Base-by-base conservation (phyloP, 2,797 vertebrate genomes). In the Rhinogobio ventralis region DNA sequence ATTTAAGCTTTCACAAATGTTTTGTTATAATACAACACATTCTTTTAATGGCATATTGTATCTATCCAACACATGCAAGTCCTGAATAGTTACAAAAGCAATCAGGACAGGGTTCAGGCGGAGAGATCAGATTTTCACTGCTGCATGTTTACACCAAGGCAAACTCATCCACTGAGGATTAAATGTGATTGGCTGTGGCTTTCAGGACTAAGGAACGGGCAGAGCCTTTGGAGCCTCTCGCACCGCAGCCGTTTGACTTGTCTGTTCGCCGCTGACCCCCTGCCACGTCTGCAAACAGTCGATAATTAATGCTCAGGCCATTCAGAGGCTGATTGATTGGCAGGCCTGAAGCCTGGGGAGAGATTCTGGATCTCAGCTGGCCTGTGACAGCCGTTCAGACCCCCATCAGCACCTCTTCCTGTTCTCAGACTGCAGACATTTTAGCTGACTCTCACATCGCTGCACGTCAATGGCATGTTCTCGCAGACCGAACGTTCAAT, bases 251-350 rank as follows among this genome's bases (percentile, higher is more conserved):
- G 76, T 66, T 85, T 84, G 87, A 87, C 88, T 84, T 25, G 25
- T 57, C 73, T 78, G 79, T 76, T 77, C 45, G 14, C 75, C n/a
- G n/a, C 62, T 77, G 84, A 83, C 83, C 88, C 53, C 83, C 69
- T 68, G 69, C 46, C 60, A 71, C 23, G 13, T 60, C 86, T 81
- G 87, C 87, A 79, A 82, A 85, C 86, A 86, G 86, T 67, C 83
- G 69, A 90, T 89, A 86, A 89, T 88, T 87, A 85, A 88, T 71
- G 81, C 83, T 81, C 5, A 45, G 60, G 68, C 66, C 42, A 2
- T 76, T 60, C 55, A 51, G 84, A 79, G 71, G 36, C 69, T 86
- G 88, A 90, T n/a, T 82, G 87, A 85, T 80, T 81, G 85, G 74
- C 82, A 76, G 77, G 73, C 20, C 64, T 77, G 82, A 68, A 60